Conservation (phyloP, 1,140 invertebrate genomes). For the Coptotermes formosanus region DNA sequence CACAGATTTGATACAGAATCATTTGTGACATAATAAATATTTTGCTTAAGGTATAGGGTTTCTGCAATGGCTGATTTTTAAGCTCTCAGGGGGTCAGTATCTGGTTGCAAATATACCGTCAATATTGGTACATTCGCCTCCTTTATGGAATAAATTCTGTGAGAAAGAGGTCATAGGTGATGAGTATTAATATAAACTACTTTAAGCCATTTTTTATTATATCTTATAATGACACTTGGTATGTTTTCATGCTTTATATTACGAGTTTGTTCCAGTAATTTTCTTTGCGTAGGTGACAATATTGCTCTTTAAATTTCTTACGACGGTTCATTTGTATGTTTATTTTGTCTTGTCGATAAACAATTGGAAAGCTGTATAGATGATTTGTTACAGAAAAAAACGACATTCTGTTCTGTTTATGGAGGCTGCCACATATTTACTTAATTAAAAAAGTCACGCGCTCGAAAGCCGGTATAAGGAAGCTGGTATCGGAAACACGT, state of each 20-base stretch:
- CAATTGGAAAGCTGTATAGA: background rate
- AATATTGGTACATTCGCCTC: too few relatives aligned
- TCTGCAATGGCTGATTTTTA: too few relatives aligned
- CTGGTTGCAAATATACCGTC: too few relatives aligned
- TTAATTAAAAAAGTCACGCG: constrained; percentile 19
- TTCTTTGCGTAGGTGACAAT: background rate
- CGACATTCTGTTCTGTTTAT: background rate
- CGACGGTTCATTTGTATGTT: background rate
- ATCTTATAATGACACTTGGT: background rate
- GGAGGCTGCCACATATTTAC: background rate
- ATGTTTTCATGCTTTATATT: background rate
- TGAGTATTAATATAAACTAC: too few relatives aligned
- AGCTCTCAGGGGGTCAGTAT: too few relatives aligned
- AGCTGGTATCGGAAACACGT: background rate
- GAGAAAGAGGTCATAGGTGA: too few relatives aligned
- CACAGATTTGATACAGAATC: too few relatives aligned
- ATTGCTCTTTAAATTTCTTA: background rate
- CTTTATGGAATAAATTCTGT: too few relatives aligned
- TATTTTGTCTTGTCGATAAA: background rate
- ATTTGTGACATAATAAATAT: too few relatives aligned
- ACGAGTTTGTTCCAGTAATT: background rate
- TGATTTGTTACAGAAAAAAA: background rate
- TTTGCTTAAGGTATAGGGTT: too few relatives aligned
- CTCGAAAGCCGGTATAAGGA: constrained; percentile 12
- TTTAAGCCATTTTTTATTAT: too few relatives aligned